phyloP scores from a whole-genome alignment of 2,888 invertebrate genomes.

The Heliconius ismenius region DNA sequence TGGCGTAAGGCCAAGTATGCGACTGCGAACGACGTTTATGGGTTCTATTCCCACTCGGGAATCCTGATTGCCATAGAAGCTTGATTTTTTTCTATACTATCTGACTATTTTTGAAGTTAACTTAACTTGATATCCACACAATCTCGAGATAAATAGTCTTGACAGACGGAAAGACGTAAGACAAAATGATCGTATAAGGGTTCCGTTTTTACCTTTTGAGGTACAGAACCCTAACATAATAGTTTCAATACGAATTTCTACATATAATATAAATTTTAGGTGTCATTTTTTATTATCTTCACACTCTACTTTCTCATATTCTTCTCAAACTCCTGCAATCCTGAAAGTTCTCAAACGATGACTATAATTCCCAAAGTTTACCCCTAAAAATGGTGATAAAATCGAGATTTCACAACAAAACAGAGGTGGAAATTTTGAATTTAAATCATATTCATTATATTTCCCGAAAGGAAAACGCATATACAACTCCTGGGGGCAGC shows the following conservation, averaged over 20 bases:
- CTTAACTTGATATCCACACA: no score
- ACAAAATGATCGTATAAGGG: no score
- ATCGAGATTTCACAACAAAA: conserved; percentile 20
- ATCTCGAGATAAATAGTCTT: no score
- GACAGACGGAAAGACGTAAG: no score
- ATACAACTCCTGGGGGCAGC: conserved; percentile 63
- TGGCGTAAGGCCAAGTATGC: no score
- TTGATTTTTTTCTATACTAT: no score
- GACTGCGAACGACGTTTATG: neutral
- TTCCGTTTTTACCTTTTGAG: no score
- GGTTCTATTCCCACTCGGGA: neutral
- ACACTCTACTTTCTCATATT: neutral
- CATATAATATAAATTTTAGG: neutral
- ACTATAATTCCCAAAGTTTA: neutral
- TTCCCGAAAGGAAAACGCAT: conserved; percentile 52
- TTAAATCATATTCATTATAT: conserved; percentile 45
- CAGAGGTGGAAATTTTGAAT: conserved; percentile 15
- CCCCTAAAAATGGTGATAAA: conserved; percentile 1
- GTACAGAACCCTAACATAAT: no score
- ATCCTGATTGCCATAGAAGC: neutral
- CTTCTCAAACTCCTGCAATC: neutral
- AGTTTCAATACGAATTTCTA: neutral
- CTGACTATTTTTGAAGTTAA: no score
- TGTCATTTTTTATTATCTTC: neutral
- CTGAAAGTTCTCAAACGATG: neutral